Base-by-base conservation (phyloP, 2,113 vertebrate genomes). In the Ariopsis seemanni region DNA sequence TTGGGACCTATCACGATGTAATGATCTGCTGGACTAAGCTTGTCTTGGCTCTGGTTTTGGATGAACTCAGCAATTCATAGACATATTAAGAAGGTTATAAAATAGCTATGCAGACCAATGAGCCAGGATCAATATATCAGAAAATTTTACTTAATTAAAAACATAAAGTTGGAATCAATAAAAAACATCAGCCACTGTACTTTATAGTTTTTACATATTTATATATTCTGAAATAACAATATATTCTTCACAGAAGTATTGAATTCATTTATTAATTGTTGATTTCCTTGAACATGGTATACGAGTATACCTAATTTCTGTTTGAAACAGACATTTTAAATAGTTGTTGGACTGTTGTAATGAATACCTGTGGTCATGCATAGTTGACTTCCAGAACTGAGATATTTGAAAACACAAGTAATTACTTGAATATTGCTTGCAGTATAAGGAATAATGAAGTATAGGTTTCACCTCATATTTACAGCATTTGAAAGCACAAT, bases 61-160 rank as follows among this genome's bases (percentile, higher is more conserved):
- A 91, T 90, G 90, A 92, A 81, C 82, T 79, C 91, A 89, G 91
- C 88, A 87, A 86, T 90, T 88, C 83, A 90, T 60, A 92, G 90
- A 90, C 9, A 60, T 87, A 89, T 90, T 90, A 65, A 90, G 83
- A 85, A 79, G 48, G 86, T 87, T 90, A 65, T 89, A 90, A 55
- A 89, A 63, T 18, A 55, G 57, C 42, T n/a, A 58, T 12, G 18
- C 52, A 71, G 20, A 14, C n/a, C 30, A 71, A 25, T 20, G 53
- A 62, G n/a, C 71, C 79, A 86, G 17, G 81, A 93, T 93, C 89
- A 90, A 62, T 82, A 91, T 91, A 85, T 30, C 22, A 83, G 84
- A 27, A 89, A 60, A 69, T 80, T 86, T 65, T n/a, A 57, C 18
- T 80, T 69, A 86, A 80, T 86, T 58, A 86, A 80, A 86, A 79